These are phyloP conservation scores for Eulacestoma nigropectus DNA, from an alignment of 2,113 vertebrate species.

Conservation along the genomic window DNA sequence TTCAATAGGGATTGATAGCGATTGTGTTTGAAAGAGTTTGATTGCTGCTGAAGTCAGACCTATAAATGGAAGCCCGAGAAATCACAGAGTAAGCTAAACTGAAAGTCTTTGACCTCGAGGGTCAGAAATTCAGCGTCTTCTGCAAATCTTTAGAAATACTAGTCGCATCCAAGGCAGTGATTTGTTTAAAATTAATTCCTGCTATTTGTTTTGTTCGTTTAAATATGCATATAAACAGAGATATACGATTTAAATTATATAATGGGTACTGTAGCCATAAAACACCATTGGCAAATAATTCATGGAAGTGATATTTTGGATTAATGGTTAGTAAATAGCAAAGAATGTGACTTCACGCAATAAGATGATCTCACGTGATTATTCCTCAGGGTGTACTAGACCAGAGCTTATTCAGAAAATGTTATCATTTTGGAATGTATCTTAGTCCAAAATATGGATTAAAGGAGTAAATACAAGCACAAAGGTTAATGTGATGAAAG, in stretches of 20 bases:
- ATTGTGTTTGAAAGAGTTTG: background rate
- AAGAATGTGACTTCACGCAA: background rate
- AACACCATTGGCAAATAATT: background rate
- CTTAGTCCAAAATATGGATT: background rate
- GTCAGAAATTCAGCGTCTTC: background rate
- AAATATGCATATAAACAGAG: background rate
- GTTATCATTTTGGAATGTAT: background rate
- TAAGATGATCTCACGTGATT: background rate
- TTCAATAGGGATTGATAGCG: background rate
- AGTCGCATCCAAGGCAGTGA: background rate
- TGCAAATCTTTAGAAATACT: background rate
- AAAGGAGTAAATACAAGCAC: background rate
- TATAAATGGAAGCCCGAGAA: background rate
- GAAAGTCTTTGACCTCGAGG: background rate
- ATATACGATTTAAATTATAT: background rate
- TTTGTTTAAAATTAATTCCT: background rate
- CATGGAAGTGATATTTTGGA: background rate
- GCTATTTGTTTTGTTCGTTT: background rate
- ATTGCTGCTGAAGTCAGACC: background rate
- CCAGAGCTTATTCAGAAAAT: background rate
- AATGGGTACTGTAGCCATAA: background rate
- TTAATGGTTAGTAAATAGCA: background rate
- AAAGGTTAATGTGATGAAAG: background rate
- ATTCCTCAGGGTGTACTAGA: background rate
- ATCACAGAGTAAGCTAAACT: background rate